Base-by-base conservation (phyloP, 2,888 invertebrate species). In the Apotomis turbidana region DNA sequence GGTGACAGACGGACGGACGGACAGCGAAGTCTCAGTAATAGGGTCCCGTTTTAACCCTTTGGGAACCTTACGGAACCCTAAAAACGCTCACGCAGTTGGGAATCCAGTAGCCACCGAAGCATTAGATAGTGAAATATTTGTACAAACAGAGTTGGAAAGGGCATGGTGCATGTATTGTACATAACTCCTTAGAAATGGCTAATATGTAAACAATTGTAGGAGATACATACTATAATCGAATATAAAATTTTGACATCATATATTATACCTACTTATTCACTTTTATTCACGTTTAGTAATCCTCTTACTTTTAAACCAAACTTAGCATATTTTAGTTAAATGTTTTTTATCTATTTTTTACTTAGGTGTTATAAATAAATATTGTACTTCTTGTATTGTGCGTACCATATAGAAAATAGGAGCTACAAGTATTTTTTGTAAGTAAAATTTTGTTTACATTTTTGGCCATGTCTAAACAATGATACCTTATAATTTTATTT, bases 391-490 rank as follows among this genome's bases (percentile, higher is more conserved):
- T 10, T 49, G 49, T 49, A 49, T 10, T 10, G 10, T 10, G 9
- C 9, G 49, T 9, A 49, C 49, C 49, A 49, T 49, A 3, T 49
- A 49, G 49, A 49, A 49, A 49, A 49, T 49, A 49, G 3, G 6
- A 49, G 9, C 10, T 49, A 44, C 5, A 44, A 44, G 10, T 10
- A 12, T 8, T 9, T 10, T 49, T 49, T 9, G 9, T 9, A 41
- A 41, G 6, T 5, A 44, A 4, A 44, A 1, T 44, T 8, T 9
- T 44, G 58, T 67, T 49, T 67, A 67, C 41, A 13, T 59, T 64
- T 64, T 60, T 64, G 70, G 64, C 70, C 59, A 70, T 70, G 64
- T 70, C 59, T 64, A 66, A 66, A 57, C 69, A 61, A 36, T 55
- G 36, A 67, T 61, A 54, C 54, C 44, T 38, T 57, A 36, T 52